Base-by-base conservation (phyloP, 2,888 invertebrate genomes). In the Argyresthia albistria region DNA sequence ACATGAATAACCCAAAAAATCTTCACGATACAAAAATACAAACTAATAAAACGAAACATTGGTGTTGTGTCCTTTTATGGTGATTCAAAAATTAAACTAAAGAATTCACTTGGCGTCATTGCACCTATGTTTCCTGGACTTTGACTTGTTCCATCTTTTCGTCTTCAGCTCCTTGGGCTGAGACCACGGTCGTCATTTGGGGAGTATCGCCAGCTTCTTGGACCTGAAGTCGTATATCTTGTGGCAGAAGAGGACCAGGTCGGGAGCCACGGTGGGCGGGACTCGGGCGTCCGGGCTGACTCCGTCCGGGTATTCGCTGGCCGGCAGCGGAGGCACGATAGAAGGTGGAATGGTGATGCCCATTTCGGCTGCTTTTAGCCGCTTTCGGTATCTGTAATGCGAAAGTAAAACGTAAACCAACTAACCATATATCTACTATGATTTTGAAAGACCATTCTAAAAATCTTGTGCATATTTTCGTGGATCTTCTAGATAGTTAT, bases 141-240 rank as follows among this genome's bases (percentile, higher is more conserved):
- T 25, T 25, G 25, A 25, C 39, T 39, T n/a, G 9, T 39, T 39
- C 39, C 39, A 39, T 39, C 39, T 39, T 39, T 3, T 9, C 9
- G 8, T 25, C 25, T 25, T 25, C 25, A 25, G 25, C 15, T n/a
- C 10, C 45, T 47, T 25, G 12, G 49, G 14, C 37, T n/a, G 35
- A 39, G 43, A 45, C 62, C 25, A 25, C 25, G 25, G 25, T 25
- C 25, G 66, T 86, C 86, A 87, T 66, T 87, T 86, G 71, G 77
- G 81, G 49, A 81, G 82, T 11, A 78, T 74, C 59, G 82, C 81
- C 57, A 94, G 90, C 64, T 94, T 89, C 73, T 96, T 97, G 66
- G 95, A 94, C 63, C 97, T 91, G 88, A 96, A 97, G 86, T 98
- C 98, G 88, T 98, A 98, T 56, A 98, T 73, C 65, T 95, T 93